phyloP scores from a whole-genome alignment of 2,888 invertebrate species.

The Choreutis nemorana region DNA sequence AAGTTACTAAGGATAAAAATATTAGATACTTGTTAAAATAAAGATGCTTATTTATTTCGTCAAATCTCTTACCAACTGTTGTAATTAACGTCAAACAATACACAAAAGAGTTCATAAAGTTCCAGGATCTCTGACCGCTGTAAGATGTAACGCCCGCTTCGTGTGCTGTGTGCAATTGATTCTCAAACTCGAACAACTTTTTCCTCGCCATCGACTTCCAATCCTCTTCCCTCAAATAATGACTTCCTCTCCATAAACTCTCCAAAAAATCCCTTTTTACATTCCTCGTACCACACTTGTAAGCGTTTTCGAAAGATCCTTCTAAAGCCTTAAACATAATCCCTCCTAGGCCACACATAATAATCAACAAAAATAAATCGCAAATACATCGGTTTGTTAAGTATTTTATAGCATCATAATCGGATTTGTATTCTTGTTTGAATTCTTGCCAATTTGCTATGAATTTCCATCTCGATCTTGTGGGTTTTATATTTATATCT shows the following conservation, averaged over 20 bases:
- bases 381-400: conserved; percentile 73
- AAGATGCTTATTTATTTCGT: no score
- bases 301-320: conserved; percentile 84
- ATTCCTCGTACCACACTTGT: conserved; percentile 87
- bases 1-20: no score
- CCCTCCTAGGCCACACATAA: conserved; percentile 81
- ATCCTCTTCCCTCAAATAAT: conserved; percentile 84
- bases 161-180: conserved; percentile 83
- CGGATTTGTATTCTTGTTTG: conserved; percentile 62
- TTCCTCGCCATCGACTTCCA: conserved; percentile 88
- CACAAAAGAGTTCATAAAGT: conserved; percentile 85
- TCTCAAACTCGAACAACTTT: conserved; percentile 84
- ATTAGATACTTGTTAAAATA: no score
- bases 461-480: conserved; percentile 47
- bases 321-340: conserved; percentile 84
- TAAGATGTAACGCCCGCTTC: conserved; percentile 85
- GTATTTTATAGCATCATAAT: conserved; percentile 60
- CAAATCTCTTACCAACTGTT: conserved; percentile 84
- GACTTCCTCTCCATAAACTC: conserved; percentile 81
- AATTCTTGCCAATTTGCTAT: conserved; percentile 65
- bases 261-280: conserved; percentile 89
- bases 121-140: conserved; percentile 87
- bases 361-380: conserved; percentile 72
- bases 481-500: conserved; percentile 26
- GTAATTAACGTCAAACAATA: conserved; percentile 88